phyloP scores from a whole-genome alignment of 2,797 vertebrate genomes.

The Cheirogaleus major region DNA sequence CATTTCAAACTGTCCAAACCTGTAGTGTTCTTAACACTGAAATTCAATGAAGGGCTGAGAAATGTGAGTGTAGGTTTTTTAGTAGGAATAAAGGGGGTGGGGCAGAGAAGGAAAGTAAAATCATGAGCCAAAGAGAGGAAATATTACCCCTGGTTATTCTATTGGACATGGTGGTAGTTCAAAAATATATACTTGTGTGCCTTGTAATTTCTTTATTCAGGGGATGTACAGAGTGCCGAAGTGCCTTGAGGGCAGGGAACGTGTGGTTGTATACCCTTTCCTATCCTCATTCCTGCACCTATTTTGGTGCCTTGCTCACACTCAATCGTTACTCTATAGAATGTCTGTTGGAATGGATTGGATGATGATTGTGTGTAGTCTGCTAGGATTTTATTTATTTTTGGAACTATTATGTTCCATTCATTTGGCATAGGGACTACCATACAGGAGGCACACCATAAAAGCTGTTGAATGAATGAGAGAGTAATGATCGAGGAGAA shows the following conservation, averaged over 20 bases:
- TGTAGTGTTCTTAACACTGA: neutral
- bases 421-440: neutral
- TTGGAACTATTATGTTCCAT: neutral
- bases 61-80: neutral
- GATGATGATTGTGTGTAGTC: neutral
- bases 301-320: neutral
- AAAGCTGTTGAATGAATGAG: neutral
- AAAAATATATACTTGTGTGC: neutral
- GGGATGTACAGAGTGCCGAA: neutral
- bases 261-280: neutral
- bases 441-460: neutral
- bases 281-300: neutral
- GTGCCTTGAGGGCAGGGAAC: neutral
- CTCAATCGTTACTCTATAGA: neutral
- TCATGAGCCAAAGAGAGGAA: neutral
- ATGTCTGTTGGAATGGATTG: neutral
- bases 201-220: neutral
- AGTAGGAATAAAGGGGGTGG: neutral
- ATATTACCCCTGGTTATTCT: neutral
- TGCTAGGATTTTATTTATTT: neutral
- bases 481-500: neutral
- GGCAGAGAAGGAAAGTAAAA: neutral
- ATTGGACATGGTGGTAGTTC: neutral
- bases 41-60: slow-evolving; percentile 7
- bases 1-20: neutral